Conservation (phyloP, 2,113 vertebrate genomes). For the Petroica traversi region DNA sequence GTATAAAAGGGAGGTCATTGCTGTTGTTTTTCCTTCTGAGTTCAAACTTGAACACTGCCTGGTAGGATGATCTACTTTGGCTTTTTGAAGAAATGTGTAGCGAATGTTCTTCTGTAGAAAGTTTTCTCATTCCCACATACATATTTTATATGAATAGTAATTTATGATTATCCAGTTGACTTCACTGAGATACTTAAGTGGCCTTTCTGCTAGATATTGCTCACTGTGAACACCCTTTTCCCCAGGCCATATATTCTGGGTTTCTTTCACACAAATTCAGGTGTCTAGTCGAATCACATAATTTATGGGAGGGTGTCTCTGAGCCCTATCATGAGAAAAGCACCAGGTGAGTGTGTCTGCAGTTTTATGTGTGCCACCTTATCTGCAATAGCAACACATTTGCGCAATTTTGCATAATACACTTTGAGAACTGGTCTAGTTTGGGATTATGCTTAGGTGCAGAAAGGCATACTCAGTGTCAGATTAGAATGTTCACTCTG, state of each 20-base stretch:
- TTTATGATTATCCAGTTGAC: background rate
- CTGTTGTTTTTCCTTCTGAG: background rate
- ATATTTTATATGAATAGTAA: background rate
- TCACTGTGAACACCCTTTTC: background rate
- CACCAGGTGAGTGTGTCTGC: background rate
- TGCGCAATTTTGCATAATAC: background rate
- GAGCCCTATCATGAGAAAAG: background rate
- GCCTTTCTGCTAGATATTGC: background rate
- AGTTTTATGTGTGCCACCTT: background rate
- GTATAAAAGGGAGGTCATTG: background rate
- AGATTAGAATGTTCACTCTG: background rate
- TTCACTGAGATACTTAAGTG: background rate
- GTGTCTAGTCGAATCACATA: background rate
- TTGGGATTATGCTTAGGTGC: background rate
- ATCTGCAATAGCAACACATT: background rate
- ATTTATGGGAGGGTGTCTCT: background rate
- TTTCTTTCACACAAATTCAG: background rate
- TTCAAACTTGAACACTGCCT: background rate
- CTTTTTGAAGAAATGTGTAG: background rate
- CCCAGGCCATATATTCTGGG: background rate
- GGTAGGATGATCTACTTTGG: background rate
- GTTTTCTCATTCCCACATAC: background rate
- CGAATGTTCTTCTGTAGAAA: background rate
- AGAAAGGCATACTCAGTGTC: background rate
- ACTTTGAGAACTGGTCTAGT: background rate